A percentile compares a stretch with the other conserved stretches of the same genome.
These are phyloP conservation scores for Caretta caretta DNA, from an alignment of 2,113 vertebrate species.

Conservation along the genomic window DNA sequence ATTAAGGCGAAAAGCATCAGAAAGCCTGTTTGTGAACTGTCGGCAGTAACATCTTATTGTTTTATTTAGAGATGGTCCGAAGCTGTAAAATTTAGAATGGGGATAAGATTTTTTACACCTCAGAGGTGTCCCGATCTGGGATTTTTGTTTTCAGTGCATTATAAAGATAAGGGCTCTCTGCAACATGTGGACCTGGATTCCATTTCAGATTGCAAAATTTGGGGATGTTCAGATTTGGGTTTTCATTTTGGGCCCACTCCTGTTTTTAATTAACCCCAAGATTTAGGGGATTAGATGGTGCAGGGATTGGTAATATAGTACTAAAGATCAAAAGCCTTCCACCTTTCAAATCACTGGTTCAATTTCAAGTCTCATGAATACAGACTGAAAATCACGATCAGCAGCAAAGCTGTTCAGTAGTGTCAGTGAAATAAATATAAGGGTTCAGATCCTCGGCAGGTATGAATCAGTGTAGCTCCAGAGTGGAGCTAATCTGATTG, in stretches of 20 bases:
- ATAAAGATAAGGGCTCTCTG: neutral
- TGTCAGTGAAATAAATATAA: neutral
- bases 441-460: neutral
- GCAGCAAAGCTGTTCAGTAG: neutral
- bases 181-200: neutral
- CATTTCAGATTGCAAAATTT: neutral
- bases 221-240: neutral
- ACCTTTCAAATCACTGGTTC: fast-evolving
- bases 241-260: neutral
- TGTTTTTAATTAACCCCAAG: neutral
- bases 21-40: constrained; percentile 4
- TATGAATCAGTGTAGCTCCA: neutral
- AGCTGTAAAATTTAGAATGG: neutral
- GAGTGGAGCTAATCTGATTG: neutral
- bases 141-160: neutral
- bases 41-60: neutral
- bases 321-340: neutral
- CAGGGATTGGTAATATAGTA: fast-evolving
- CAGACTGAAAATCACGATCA: neutral
- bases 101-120: fast-evolving
- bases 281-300: neutral
- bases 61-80: neutral
- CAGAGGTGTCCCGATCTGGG: fast-evolving
- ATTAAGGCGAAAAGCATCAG: constrained; percentile 1
- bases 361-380: neutral